Evolutionary conservation across 2,113 vertebrate species (phyloP).

Genomic region (Plestiodon gilberti): DNA sequence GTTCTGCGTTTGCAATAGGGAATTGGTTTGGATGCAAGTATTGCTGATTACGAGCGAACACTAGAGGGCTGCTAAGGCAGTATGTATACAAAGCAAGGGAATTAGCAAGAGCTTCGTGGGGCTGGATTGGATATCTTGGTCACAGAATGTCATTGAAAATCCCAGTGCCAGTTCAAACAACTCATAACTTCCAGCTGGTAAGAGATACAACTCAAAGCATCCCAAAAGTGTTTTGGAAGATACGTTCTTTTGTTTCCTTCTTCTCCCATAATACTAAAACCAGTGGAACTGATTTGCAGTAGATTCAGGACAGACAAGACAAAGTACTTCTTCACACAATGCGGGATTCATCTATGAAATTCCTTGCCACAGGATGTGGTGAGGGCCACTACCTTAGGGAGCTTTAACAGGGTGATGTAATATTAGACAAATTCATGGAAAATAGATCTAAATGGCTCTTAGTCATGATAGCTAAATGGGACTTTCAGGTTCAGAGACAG

Average conservation of each 20-base stretch:
- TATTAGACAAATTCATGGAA: not conserved
- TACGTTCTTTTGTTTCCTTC: no score
- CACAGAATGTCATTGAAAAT: not conserved
- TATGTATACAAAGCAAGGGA: not conserved
- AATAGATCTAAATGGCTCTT: not conserved
- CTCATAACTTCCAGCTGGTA: not conserved
- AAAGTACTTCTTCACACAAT: not conserved
- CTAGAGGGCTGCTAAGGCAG: not conserved
- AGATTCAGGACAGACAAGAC: not conserved
- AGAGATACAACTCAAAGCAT: not conserved
- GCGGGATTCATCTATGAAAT: not conserved
- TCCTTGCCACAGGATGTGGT: not conserved
- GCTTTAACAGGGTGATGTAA: not conserved
- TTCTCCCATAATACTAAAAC: not conserved
- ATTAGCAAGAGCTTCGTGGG: not conserved
- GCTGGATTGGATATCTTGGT: not conserved
- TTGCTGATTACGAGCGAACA: not conserved
- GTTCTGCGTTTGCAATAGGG: not conserved
- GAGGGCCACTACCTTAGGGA: not conserved
- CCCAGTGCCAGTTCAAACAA: not conserved
- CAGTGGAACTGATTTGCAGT: not conserved
- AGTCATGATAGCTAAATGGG: not conserved
- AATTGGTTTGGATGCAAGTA: not conserved
- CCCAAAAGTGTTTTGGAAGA: not conserved
- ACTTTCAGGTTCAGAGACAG: not conserved